These are phyloP conservation scores for Brachyopa scutellaris DNA, from an alignment of 2,888 invertebrate genomes.

Conservation along the genomic window DNA sequence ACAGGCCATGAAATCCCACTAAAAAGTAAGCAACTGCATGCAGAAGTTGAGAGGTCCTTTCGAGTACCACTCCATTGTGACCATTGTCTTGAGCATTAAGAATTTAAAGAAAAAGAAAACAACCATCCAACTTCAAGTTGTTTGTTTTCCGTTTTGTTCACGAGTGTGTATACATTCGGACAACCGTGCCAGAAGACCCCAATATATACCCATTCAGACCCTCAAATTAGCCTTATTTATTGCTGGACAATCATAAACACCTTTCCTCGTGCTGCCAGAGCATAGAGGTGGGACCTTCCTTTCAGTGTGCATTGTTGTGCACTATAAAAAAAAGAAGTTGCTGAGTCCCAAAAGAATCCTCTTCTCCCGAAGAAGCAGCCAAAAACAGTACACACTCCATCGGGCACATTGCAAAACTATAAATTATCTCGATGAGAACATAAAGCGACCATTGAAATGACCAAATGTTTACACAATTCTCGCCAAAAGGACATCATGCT, in stretches of 20 bases:
- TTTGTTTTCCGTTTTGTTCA: conserved; percentile 71
- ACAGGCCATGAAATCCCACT: conserved; percentile 18
- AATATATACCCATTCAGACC: conserved; percentile 49
- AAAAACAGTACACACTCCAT: conserved; percentile 52
- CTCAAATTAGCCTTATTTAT: conserved; percentile 74
- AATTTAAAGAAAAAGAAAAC: conserved; percentile 6
- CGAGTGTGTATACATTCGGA: conserved; percentile 37
- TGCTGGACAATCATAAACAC: conserved; percentile 74
- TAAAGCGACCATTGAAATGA: conserved; percentile 74
- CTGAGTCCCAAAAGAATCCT: neutral
- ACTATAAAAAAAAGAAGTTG: conserved; percentile 25
- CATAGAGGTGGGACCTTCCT: conserved; percentile 59
- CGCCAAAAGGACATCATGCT: conserved; percentile 73
- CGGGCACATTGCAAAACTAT: conserved; percentile 68
- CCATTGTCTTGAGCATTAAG: conserved; percentile 36
- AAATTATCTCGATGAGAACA: conserved; percentile 74
- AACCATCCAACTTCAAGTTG: conserved; percentile 42
- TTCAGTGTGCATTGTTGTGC: conserved; percentile 64
- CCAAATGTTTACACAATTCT: conserved; percentile 75
- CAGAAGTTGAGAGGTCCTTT: conserved; percentile 35
- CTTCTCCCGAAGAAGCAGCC: conserved; percentile 34
- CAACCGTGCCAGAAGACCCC: conserved; percentile 40
- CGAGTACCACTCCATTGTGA: neutral
- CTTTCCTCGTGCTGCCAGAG: conserved; percentile 63
- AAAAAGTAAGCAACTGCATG: conserved; percentile 17